These are phyloP conservation scores for Lasioglossum pauxillum DNA, from an alignment of 2,888 invertebrate species.

Conservation along the genomic window DNA sequence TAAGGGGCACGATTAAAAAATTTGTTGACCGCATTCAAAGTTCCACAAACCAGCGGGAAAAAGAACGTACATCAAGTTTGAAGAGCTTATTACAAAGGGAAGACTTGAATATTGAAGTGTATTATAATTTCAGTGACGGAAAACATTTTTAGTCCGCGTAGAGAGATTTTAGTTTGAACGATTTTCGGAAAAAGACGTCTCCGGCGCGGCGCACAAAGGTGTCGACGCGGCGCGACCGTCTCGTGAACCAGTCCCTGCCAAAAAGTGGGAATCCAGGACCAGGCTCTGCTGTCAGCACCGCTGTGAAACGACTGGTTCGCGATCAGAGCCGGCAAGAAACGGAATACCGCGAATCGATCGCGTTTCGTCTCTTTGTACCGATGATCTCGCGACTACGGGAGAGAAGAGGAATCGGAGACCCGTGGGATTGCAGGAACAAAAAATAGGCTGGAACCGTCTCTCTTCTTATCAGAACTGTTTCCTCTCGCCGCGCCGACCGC, in stretches of 20 bases:
- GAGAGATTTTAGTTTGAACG: neutral
- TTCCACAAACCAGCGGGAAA: too few relatives aligned
- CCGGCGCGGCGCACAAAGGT: neutral
- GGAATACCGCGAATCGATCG: slow-evolving; percentile 80
- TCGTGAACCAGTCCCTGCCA: slow-evolving; percentile 2
- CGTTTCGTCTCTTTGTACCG: slow-evolving; percentile 76
- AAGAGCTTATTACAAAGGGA: too few relatives aligned
- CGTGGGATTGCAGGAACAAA: slow-evolving; percentile 59
- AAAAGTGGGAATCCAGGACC: slow-evolving; percentile 9
- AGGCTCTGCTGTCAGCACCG: neutral
- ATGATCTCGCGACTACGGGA: slow-evolving; percentile 56
- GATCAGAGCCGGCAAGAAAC: slow-evolving; percentile 71
- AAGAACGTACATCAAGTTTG: too few relatives aligned
- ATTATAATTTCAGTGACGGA: too few relatives aligned
- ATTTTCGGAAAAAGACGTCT: neutral
- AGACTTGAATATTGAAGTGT: too few relatives aligned
- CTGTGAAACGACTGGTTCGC: slow-evolving; percentile 54
- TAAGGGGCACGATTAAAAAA: too few relatives aligned
- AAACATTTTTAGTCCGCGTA: neutral
- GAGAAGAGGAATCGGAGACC: slow-evolving; percentile 62
- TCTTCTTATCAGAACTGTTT: slow-evolving; percentile 60
- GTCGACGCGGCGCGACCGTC: slow-evolving; percentile 4
- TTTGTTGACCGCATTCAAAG: too few relatives aligned
- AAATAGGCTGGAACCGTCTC: slow-evolving; percentile 48
- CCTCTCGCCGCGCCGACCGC: neutral